Evolutionary conservation across 2,113 vertebrate genomes (phyloP).

Genomic region (Neomonachus schauinslandi): DNA sequence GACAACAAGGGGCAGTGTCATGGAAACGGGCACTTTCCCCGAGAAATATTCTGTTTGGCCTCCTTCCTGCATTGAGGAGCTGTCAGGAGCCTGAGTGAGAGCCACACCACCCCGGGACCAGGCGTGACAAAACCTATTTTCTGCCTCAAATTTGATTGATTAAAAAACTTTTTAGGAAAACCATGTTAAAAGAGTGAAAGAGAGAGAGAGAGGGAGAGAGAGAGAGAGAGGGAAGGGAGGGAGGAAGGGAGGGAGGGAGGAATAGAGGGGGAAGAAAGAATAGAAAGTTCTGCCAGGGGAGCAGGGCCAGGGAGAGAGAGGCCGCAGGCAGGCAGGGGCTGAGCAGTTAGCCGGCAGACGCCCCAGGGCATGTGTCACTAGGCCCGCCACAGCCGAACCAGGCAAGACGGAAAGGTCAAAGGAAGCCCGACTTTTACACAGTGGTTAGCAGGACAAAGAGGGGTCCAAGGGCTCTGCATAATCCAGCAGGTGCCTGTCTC

Average conservation of each 20-base stretch:
- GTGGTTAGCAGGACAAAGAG: slow-evolving; percentile 90
- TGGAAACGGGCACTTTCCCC: slow-evolving; percentile 96
- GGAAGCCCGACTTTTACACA: slow-evolving; percentile 90
- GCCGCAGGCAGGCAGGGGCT: slow-evolving; percentile 79
- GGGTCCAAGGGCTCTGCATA: slow-evolving; percentile 49
- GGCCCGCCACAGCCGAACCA: slow-evolving; percentile 84
- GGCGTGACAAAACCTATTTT: slow-evolving; percentile 99
- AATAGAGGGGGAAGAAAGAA: slow-evolving; percentile 82
- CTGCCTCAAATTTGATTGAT: slow-evolving; percentile 99
- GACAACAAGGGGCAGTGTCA: slow-evolving; percentile 93
- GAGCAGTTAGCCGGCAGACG: slow-evolving; percentile 86
- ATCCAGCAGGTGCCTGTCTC: slow-evolving; percentile 20
- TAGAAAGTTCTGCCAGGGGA: slow-evolving; percentile 75
- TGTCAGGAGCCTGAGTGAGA: slow-evolving; percentile 96
- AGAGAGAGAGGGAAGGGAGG: slow-evolving; percentile 85
- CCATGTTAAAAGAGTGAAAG: slow-evolving; percentile 97
- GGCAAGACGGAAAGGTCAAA: slow-evolving; percentile 89
- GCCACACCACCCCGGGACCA: slow-evolving; percentile 94
- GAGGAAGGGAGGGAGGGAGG: slow-evolving; percentile 82
- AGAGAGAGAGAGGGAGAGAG: slow-evolving; percentile 58
- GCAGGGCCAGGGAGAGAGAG: slow-evolving; percentile 85
- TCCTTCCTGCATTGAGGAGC: slow-evolving; percentile 93
- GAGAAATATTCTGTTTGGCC: slow-evolving; percentile 93
- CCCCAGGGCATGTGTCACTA: slow-evolving; percentile 84
- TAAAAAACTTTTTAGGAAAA: slow-evolving; percentile 99